Evolutionary conservation across 2,113 vertebrate genomes (phyloP), one percentile per base, ranked within the genome.

Genomic region (Rana temporaria): DNA sequence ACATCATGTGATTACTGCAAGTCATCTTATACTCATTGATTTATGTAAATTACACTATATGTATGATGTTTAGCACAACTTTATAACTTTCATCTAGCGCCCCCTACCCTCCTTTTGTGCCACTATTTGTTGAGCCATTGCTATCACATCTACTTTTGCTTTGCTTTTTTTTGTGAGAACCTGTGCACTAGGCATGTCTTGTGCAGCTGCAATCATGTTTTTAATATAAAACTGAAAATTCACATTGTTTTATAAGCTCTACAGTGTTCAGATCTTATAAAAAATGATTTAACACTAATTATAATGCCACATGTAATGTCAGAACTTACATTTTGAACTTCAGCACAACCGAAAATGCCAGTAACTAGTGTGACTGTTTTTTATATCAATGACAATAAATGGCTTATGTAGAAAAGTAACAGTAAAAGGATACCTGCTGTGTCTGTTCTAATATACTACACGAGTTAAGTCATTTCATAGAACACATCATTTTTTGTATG

Each of bases 391-490:
- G 57, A 62, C 17, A 73, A 73, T 73, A 62, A 62, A 42, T 60
- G 56, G 0, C 1, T 42, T 74, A 42, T 42, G 18, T 57, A 57
- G 34, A 60, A 62, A 12, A 62, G 19, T 75, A 75, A 42, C 32
- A 75, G 56, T 38, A 60, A 75, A 75, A 42, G 32, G 30, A 4
- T 34, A 17, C 72, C 72, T 34, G n/a, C 57, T 62, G 72, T 22
- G 72, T 14, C 20, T 42, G 12, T 62, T 19, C n/a, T 75, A 75
- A 75, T 62, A 75, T 75, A 75, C 19, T 19, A 60, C 59, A 12
- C 34, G 32, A 14, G 30, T 62, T 18, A 15, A 22, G 30, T 62
- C 16, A n/a, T 52, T 62, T 62, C 57, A 60, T 26, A 73, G 59
- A 30, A 55, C 55, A 20, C 32, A 73, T 74, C 55, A 59, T 5